Evolutionary conservation across 2,888 invertebrate species (phyloP).

Genomic region (Automeris io): DNA sequence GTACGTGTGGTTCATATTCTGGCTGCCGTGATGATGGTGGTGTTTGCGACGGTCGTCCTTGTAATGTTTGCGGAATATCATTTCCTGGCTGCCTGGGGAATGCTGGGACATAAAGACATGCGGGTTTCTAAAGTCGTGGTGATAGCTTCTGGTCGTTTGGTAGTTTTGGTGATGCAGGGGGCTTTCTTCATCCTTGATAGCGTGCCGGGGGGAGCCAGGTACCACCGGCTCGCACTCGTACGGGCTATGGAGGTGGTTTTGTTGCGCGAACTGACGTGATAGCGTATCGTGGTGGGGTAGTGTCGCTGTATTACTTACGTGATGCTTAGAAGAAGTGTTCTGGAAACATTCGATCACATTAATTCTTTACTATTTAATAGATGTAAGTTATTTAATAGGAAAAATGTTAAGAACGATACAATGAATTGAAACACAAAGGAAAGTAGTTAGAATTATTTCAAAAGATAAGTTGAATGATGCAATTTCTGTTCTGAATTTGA

Average conservation of each 20-base stretch:
- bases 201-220: slow-evolving; percentile 67
- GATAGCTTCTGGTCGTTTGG: slow-evolving; percentile 65
- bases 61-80: slow-evolving; percentile 67
- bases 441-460: no score
- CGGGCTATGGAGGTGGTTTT: slow-evolving; percentile 73
- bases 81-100: slow-evolving; percentile 65
- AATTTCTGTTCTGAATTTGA: no score
- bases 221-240: slow-evolving; percentile 71
- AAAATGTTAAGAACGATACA: background rate
- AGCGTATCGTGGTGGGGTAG: slow-evolving; percentile 80
- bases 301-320: slow-evolving; percentile 80
- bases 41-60: slow-evolving; percentile 66
- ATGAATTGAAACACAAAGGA: background rate
- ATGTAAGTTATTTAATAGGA: background rate
- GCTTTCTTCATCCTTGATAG: slow-evolving; percentile 59
- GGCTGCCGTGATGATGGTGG: slow-evolving; percentile 74
- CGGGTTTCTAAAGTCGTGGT: slow-evolving; percentile 67
- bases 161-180: slow-evolving; percentile 66
- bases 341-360: slow-evolving; percentile 50
- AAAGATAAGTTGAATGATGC: no score
- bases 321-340: slow-evolving; percentile 92
- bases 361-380: background rate
- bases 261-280: slow-evolving; percentile 60
- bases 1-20: slow-evolving; percentile 84
- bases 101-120: slow-evolving; percentile 71